Percentiles rank a stretch among this genome's conserved stretches.
These are phyloP conservation scores for Microchrysa polita DNA, from an alignment of 2,888 invertebrate species.

Conservation along the genomic window DNA sequence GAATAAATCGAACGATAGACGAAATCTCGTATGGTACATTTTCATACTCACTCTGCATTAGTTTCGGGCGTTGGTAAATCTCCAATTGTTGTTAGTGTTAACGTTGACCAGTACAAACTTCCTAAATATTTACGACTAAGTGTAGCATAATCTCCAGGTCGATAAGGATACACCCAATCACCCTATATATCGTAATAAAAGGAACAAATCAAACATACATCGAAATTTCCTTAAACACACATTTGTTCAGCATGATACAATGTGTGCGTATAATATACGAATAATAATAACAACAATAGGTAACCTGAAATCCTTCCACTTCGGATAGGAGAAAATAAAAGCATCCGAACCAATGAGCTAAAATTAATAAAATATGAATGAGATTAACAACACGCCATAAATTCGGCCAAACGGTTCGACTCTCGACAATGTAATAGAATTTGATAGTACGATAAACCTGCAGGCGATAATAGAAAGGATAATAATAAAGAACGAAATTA, in stretches of 20 bases:
- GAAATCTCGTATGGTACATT: too few species aligned
- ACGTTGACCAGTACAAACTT: constrained; percentile 95
- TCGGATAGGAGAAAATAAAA: constrained; percentile 95
- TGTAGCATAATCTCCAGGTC: constrained; percentile 88
- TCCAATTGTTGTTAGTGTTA: constrained; percentile 95
- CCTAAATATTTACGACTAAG: constrained; percentile 92
- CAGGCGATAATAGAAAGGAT: not conserved
- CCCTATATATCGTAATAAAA: constrained; percentile 67
- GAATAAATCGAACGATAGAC: too few species aligned
- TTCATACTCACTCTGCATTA: constrained; percentile 89
- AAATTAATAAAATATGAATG: constrained; percentile 91
- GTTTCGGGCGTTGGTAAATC: constrained; percentile 96
- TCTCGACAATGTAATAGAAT: constrained; percentile 96
- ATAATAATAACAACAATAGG: too few species aligned
- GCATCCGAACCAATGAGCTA: constrained; percentile 98
- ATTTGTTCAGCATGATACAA: constrained; percentile 1
- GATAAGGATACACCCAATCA: constrained; percentile 89
- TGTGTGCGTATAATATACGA: not conserved
- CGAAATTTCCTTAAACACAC: not conserved
- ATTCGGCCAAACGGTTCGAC: constrained; percentile 94
- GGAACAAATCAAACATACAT: not conserved
- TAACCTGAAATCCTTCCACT: constrained; percentile 83
- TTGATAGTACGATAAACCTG: constrained; percentile 90
- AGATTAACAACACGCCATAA: constrained; percentile 95
- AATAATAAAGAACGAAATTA: too few species aligned